Percentiles rank a stretch among this genome's conserved stretches.
Conservation (phyloP, 2,888 invertebrate genomes). For the Epinotia ramella region DNA sequence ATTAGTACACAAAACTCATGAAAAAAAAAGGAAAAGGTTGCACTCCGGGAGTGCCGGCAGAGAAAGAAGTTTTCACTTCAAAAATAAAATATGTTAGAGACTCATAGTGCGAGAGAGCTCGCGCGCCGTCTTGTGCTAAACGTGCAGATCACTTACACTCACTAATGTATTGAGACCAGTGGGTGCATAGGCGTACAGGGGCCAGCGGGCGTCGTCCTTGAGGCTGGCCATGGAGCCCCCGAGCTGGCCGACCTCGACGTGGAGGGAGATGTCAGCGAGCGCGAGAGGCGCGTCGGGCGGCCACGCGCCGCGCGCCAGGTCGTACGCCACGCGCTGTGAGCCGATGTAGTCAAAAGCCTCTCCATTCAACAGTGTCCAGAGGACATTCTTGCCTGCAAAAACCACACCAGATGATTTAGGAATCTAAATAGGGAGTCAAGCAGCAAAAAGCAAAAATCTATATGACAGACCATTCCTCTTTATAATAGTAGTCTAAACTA, state of each 20-base stretch:
- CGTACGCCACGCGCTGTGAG: slow-evolving; percentile 95
- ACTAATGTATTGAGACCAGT: slow-evolving; percentile 48
- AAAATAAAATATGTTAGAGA: too few relatives aligned
- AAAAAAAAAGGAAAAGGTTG: too few relatives aligned
- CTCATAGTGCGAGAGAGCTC: too few relatives aligned
- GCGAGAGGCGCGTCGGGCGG: slow-evolving; percentile 76
- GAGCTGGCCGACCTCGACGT: slow-evolving; percentile 77
- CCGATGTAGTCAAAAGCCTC: slow-evolving; percentile 99
- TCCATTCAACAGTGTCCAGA: slow-evolving; percentile 95
- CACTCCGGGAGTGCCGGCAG: too few relatives aligned
- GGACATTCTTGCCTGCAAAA: slow-evolving; percentile 83
- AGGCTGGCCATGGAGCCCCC: slow-evolving; percentile 65
- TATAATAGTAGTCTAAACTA: too few relatives aligned
- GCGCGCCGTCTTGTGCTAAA: too few relatives aligned
- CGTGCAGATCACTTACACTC: slow-evolving; percentile 52
- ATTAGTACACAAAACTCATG: too few relatives aligned
- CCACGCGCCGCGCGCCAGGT: slow-evolving; percentile 89
- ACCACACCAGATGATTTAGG: too few relatives aligned
- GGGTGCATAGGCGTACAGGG: slow-evolving; percentile 68
- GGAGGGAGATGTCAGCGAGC: slow-evolving; percentile 64
- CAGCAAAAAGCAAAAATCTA: too few relatives aligned
- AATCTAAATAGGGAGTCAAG: too few relatives aligned
- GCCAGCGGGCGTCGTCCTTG: slow-evolving; percentile 64
- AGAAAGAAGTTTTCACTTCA: too few relatives aligned
- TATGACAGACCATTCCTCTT: too few relatives aligned